Evolutionary conservation across 1,140 invertebrate species (phyloP).

Genomic region (Planococcus citri): DNA sequence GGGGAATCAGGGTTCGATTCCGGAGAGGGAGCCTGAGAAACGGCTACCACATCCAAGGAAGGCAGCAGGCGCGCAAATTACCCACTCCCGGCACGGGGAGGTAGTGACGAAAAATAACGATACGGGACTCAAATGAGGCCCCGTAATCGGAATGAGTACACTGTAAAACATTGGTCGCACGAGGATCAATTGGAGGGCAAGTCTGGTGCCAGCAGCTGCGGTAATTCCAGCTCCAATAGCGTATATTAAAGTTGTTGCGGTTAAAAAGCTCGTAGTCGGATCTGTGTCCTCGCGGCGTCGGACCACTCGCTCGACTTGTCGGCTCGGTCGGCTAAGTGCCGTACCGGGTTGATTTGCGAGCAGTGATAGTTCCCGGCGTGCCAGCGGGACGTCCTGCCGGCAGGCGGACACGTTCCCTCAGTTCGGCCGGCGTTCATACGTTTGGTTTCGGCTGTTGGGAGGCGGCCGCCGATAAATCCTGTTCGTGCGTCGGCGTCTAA

Average conservation of each 20-base stretch:
- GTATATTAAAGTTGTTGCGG: constrained; percentile 77
- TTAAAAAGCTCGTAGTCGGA: constrained; percentile 63
- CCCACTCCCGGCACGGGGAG: constrained; percentile 66
- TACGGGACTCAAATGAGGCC: constrained; percentile 61
- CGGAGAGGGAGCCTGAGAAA: constrained; percentile 73
- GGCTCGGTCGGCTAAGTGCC: constrained; percentile 25
- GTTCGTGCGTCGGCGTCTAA: constrained; percentile 41
- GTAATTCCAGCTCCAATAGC: constrained; percentile 84
- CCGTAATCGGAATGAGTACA: constrained; percentile 80
- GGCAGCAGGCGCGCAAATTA: constrained; percentile 81
- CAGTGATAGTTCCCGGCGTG: constrained; percentile 42
- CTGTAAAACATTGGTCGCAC: constrained; percentile 53
- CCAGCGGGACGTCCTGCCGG: constrained; percentile 37
- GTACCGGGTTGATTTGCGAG: constrained; percentile 48
- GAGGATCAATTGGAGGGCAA: constrained; percentile 78
- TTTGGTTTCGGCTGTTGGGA: no score
- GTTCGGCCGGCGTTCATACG: constrained; percentile 27
- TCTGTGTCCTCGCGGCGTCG: constrained; percentile 47
- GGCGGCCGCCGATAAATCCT: constrained; percentile 34
- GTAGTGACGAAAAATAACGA: constrained; percentile 79
- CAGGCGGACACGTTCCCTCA: constrained; percentile 24
- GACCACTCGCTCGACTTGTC: constrained; percentile 39
- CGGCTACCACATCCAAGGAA: constrained; percentile 79
- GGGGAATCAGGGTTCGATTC: constrained; percentile 56
- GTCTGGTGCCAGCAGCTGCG: constrained; percentile 81